Conservation (phyloP, 2,888 invertebrate species). For the Molorchus minor region DNA sequence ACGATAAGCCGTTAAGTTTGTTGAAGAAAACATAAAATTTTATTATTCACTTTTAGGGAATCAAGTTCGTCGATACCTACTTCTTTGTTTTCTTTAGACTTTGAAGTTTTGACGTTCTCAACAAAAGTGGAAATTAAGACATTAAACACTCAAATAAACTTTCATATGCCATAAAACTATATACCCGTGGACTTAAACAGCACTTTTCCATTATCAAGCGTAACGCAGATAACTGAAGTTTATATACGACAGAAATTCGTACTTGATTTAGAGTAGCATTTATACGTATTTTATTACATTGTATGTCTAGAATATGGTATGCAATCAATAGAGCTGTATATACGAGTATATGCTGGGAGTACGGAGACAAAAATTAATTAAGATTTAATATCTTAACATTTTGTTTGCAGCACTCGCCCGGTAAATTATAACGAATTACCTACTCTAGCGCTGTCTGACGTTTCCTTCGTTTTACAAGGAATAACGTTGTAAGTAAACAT, state of each 20-base stretch:
- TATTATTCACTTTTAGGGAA: constrained; percentile 35
- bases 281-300: neutral
- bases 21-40: constrained; percentile 11
- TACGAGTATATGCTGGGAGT: neutral
- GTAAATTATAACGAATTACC: constrained; percentile 15
- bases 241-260: neutral
- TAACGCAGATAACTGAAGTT: neutral
- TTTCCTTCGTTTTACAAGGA: constrained; percentile 1
- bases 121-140: neutral
- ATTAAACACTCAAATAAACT: neutral
- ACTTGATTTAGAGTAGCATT: neutral
- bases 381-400: constrained; percentile 16
- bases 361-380: constrained; percentile 7
- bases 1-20: neutral
- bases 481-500: constrained; percentile 5
- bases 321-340: neutral
- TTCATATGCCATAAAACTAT: neutral
- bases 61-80: constrained; percentile 26
- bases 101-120: constrained; percentile 6
- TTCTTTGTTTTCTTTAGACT: constrained; percentile 26
- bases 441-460: constrained; percentile 10
- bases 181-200: neutral
- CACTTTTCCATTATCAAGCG: neutral
- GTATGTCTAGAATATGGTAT: constrained; percentile 9
- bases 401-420: neutral